These are phyloP conservation scores for Ferdinandea cuprea DNA, from an alignment of 2,888 invertebrate species.

Conservation along the genomic window DNA sequence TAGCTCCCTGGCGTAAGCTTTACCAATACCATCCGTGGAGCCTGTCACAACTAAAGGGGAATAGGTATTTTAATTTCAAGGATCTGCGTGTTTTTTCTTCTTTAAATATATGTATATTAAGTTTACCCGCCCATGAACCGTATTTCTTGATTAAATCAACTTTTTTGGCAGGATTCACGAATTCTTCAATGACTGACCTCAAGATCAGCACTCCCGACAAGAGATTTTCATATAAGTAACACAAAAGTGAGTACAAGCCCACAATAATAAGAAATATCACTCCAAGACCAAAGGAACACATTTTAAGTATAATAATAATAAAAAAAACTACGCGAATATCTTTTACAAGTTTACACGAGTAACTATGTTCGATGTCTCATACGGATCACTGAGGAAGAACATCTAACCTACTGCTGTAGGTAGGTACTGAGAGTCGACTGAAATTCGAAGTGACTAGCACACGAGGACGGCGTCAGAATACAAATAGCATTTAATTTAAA, in stretches of 20 bases:
- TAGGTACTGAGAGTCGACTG: too few species aligned
- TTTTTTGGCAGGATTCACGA: constrained; percentile 85
- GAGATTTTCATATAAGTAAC: constrained; percentile 85
- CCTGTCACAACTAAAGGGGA: constrained; percentile 90
- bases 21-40: constrained; percentile 95
- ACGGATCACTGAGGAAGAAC: constrained; percentile 39
- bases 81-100: too few species aligned
- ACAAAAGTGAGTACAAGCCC: constrained; percentile 84
- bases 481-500: constrained; percentile 41
- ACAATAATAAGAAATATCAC: constrained; percentile 82
- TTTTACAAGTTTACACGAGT: constrained; percentile 29
- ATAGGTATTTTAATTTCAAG: background rate
- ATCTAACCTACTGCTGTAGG: constrained; percentile 48
- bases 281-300: constrained; percentile 47
- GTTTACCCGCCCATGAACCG: constrained; percentile 95
- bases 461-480: constrained; percentile 47
- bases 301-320: too few species aligned
- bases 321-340: constrained; percentile 8
- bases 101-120: too few species aligned
- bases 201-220: constrained; percentile 85
- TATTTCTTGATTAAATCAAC: constrained; percentile 86
- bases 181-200: constrained; percentile 85
- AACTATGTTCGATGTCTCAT: constrained; percentile 30
- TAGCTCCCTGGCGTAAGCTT: constrained; percentile 91
- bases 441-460: constrained; percentile 36